Percentiles rank a stretch among this genome's conserved stretches.
These are phyloP conservation scores for Taenioides sp. DNA, from an alignment of 2,797 vertebrate species.

Conservation along the genomic window DNA sequence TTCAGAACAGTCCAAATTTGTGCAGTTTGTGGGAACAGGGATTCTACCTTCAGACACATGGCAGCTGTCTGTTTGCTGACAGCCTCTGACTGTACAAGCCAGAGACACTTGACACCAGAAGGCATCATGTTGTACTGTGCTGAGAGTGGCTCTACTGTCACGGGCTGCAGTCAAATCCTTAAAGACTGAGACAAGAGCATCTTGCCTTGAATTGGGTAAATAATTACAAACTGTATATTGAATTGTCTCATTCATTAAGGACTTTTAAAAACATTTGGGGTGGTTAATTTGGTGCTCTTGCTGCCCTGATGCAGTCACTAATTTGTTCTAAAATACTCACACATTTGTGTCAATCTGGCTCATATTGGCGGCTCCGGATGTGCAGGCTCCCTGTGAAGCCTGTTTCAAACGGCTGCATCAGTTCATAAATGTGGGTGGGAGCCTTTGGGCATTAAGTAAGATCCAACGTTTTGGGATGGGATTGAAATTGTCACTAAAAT, in stretches of 20 bases:
- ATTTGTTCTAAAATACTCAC: neutral
- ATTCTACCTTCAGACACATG: constrained; percentile 61
- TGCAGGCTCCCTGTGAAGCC: constrained; percentile 15
- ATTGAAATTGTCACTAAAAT: constrained; percentile 44
- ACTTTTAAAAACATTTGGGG: constrained; percentile 70
- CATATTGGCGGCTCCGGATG: constrained; percentile 12
- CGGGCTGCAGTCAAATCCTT: constrained; percentile 48
- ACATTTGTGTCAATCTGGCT: constrained; percentile 32
- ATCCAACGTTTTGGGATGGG: constrained; percentile 53
- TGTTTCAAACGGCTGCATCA: constrained; percentile 52
- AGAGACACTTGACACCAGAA: constrained; percentile 18
- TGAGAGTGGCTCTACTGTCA: constrained; percentile 36
- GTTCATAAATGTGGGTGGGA: constrained; percentile 49
- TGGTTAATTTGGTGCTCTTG: constrained; percentile 57
- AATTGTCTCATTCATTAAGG: constrained; percentile 80
- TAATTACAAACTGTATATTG: constrained; percentile 36
- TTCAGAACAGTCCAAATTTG: constrained; percentile 24
- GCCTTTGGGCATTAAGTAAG: constrained; percentile 42
- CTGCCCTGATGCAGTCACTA: constrained; percentile 76
- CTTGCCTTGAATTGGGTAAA: constrained; percentile 74
- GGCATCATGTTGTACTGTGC: neutral
- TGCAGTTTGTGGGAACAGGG: constrained; percentile 54
- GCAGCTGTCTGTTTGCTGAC: constrained; percentile 74
- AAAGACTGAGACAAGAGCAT: constrained; percentile 94
- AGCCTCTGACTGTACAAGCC: constrained; percentile 36